Percentiles rank a stretch among this genome's conserved stretches.
phyloP scores from a whole-genome alignment of 2,888 invertebrate genomes.

The Drosophila monieri region DNA sequence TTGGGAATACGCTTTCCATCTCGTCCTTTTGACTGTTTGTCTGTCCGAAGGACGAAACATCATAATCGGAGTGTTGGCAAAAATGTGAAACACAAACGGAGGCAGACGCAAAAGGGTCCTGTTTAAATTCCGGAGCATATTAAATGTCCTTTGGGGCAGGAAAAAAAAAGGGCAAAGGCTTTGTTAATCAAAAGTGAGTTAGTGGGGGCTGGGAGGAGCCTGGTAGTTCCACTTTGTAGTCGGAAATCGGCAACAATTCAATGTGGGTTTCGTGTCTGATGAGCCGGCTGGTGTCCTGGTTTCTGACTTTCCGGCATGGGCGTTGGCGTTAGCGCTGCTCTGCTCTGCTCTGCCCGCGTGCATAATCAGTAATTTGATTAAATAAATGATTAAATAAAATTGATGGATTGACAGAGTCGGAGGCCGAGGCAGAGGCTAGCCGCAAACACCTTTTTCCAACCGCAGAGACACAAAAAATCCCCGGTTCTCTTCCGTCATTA shows the following conservation, averaged over 20 bases:
- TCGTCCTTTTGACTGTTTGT: constrained; percentile 1
- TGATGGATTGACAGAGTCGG: constrained; percentile 48
- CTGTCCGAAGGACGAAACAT: constrained; percentile 7
- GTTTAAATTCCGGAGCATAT: constrained; percentile 7
- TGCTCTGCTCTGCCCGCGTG: constrained; percentile 13
- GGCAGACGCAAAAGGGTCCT: constrained; percentile 13
- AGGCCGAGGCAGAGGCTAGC: constrained; percentile 13
- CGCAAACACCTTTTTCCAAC: constrained; percentile 17
- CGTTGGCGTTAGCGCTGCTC: constrained; percentile 1
- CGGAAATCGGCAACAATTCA: neutral
- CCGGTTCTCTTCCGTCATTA: constrained; percentile 12
- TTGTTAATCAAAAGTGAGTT: constrained; percentile 6
- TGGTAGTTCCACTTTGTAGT: neutral
- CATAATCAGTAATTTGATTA: constrained; percentile 74
- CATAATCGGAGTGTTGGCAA: constrained; percentile 7
- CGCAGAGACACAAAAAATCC: neutral
- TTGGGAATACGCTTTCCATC: neutral
- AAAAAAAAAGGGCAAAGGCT: neutral
- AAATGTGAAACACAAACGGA: neutral
- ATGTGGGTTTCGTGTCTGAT: neutral
- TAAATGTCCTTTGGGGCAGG: neutral
- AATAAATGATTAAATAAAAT: constrained; percentile 69
- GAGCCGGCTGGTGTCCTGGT: neutral
- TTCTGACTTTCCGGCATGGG: constrained; percentile 1
- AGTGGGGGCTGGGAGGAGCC: neutral